Evolutionary conservation across 2,113 vertebrate species (phyloP), one percentile per base, ranked within the genome.

Genomic region (Charina bottae): DNA sequence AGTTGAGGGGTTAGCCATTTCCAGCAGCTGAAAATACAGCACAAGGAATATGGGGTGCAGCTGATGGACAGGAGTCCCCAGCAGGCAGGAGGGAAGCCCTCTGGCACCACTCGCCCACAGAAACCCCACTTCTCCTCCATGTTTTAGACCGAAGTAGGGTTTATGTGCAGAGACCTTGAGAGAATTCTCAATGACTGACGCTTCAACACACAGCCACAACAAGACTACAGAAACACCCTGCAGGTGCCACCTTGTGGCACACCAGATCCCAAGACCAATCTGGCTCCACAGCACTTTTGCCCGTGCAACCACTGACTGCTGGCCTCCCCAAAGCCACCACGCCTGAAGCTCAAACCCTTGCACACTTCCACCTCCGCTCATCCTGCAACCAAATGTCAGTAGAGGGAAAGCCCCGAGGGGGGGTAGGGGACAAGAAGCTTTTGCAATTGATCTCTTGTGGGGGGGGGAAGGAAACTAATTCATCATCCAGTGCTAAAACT

Each of bases 111-210:
- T 5, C 6, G 1, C 10, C 54, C 72, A 54, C 87, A 28, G 37
- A 89, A 90, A 90, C 2, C 83, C 55, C 84, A 89, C 68, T 37
- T 42, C 72, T 62, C 17, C 37, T 23, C 26, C 28, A 11, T 24
- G n/a, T n/a, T n/a, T n/a, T n/a, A 10, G 88, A 87, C 72, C 89
- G 46, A 0, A 0, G 4, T 53, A 15, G 0, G 0, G 19, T 10
- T 10, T 11, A 26, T n/a, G 15, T 42, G 42, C n/a, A 68, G 49
- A 5, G 7, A 87, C 0, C 53, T n/a, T 12, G 17, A 28, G 72
- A 56, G 37, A 42, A 53, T 4, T 24, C 83, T 46, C 59, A 54
- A 26, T 42, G 2, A 83, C 12, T 42, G 2, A 83, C 12, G 2
- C 24, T 62, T 33, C 88, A 83, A 15, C 54, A 26, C 33, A 21